phyloP scores from a whole-genome alignment of 2,113 vertebrate species.

The Centropus unirufus region DNA sequence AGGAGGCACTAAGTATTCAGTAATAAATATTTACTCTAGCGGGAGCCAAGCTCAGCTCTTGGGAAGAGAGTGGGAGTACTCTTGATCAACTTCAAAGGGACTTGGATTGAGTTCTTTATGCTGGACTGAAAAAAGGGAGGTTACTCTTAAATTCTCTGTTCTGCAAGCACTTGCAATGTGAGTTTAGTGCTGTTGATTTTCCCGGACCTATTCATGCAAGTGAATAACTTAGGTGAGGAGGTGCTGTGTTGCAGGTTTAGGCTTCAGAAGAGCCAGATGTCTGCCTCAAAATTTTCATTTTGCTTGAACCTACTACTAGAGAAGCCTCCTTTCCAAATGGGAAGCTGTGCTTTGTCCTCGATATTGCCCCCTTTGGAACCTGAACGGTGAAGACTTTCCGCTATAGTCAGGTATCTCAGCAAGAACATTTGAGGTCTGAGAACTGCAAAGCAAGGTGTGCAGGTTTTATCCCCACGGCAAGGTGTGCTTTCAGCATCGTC shows the following conservation, averaged over 20 bases:
- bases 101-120: background rate
- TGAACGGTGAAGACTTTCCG: background rate
- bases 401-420: background rate
- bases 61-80: background rate
- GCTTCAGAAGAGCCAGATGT: background rate
- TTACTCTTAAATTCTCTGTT: background rate
- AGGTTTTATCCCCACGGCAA: background rate
- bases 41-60: constrained; percentile 4
- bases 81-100: constrained; percentile 14
- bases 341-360: background rate
- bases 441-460: background rate
- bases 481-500: fast-evolving
- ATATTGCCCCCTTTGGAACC: background rate
- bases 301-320: background rate
- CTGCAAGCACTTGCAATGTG: background rate
- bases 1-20: background rate
- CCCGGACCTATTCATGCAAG: background rate
- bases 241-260: background rate
- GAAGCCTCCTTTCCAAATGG: background rate
- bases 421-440: background rate
- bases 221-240: background rate
- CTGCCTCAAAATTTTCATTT: background rate
- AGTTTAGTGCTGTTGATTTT: background rate
- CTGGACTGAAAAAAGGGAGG: background rate
- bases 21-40: constrained; percentile 43